Conservation (phyloP, 1,140 invertebrate species). For the Trachymyrmex septentrionalis region DNA sequence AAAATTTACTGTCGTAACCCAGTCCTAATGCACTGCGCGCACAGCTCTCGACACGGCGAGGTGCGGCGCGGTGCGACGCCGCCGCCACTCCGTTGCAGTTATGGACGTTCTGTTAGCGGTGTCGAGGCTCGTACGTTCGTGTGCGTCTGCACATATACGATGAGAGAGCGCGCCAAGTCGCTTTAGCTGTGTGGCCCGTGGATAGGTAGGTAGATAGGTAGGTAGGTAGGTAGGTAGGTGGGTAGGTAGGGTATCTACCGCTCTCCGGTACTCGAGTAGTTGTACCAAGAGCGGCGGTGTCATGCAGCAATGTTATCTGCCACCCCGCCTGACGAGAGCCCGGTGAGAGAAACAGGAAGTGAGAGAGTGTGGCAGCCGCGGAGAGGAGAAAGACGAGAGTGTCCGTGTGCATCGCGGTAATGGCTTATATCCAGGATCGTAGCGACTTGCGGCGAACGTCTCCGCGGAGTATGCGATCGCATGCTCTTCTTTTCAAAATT, state of each 20-base stretch:
- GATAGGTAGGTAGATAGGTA: constrained; percentile 50
- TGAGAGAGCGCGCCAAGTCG: constrained; percentile 32
- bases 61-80: constrained; percentile 62
- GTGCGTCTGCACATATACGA: background rate
- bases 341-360: constrained; percentile 68
- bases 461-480: background rate
- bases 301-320: constrained; percentile 86
- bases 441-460: constrained; percentile 59
- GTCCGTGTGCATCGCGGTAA: constrained; percentile 82
- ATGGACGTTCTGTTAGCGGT: constrained; percentile 81
- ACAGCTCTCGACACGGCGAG: constrained; percentile 47
- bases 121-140: constrained; percentile 31
- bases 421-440: constrained; percentile 83
- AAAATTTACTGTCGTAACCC: constrained; percentile 87
- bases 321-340: constrained; percentile 81
- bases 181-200: constrained; percentile 75
- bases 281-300: constrained; percentile 84
- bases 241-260: constrained; percentile 71
- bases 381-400: constrained; percentile 70
- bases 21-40: constrained; percentile 84
- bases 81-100: constrained; percentile 78
- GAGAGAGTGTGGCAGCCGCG: constrained; percentile 63
- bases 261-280: constrained; percentile 81
- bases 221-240: constrained; percentile 25
- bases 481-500: too few species aligned